These are phyloP conservation scores for Danaus chrysippus DNA, from an alignment of 2,888 invertebrate genomes.

Conservation along the genomic window DNA sequence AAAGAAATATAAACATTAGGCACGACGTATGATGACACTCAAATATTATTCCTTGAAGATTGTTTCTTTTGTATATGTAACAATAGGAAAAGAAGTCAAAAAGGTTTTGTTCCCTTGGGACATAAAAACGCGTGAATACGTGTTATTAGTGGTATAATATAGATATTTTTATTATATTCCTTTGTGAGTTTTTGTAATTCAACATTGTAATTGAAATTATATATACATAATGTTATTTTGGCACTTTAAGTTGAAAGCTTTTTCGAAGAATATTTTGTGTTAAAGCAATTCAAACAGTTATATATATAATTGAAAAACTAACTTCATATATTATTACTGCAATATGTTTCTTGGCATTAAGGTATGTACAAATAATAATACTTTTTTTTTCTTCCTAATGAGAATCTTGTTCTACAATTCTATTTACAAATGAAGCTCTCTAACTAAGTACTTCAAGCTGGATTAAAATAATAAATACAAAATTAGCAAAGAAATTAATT, in stretches of 20 bases:
- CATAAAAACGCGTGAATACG: conserved; percentile 18
- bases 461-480: too few relatives aligned
- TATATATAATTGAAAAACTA: too few relatives aligned
- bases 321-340: too few relatives aligned
- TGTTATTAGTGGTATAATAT: conserved; percentile 5
- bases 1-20: conserved; percentile 5
- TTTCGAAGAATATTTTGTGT: neutral
- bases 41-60: conserved; percentile 21
- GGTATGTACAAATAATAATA: too few relatives aligned
- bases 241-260: neutral
- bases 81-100: conserved; percentile 33
- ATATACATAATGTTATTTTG: neutral
- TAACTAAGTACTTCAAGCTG: too few relatives aligned
- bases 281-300: too few relatives aligned
- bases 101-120: conserved; percentile 22
- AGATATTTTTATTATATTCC: conserved; percentile 5
- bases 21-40: conserved; percentile 10
- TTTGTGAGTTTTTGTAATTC: conserved; percentile 2
- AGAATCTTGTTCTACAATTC: too few relatives aligned
- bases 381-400: too few relatives aligned
- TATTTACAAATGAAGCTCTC: too few relatives aligned
- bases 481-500: too few relatives aligned
- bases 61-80: conserved; percentile 31
- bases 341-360: too few relatives aligned
- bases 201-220: conserved; percentile 2